A percentile compares a stretch with the other conserved stretches of the same genome.
phyloP scores from a whole-genome alignment of 2,888 invertebrate genomes.

The Gymnosoma rotundatum region DNA sequence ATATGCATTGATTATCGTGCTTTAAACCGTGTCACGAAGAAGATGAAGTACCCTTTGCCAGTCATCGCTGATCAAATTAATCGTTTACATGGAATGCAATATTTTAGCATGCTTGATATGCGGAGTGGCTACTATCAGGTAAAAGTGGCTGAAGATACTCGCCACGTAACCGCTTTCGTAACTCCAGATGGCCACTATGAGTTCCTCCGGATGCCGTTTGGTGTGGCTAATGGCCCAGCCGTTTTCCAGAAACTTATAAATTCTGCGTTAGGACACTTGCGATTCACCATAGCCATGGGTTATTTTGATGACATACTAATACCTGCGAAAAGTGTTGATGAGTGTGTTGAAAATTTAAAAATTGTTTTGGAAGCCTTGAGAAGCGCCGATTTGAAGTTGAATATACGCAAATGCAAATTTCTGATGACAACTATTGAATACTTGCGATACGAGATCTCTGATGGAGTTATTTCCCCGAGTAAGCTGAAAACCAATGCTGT shows the following conservation, averaged over 20 bases:
- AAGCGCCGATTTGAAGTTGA: conserved; percentile 16
- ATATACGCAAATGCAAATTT: conserved; percentile 26
- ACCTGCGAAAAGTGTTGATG: background rate
- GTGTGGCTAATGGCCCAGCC: conserved; percentile 6
- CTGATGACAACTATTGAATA: conserved; percentile 12
- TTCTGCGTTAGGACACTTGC: conserved; percentile 14
- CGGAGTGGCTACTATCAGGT: conserved; percentile 13
- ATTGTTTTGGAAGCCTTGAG: conserved; percentile 16
- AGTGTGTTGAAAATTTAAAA: conserved; percentile 1
- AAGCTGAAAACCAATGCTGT: conserved; percentile 5
- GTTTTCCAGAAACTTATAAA: conserved; percentile 29
- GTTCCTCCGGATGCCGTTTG: conserved; percentile 14
- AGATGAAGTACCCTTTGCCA: conserved; percentile 24
- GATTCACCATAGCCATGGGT: conserved; percentile 23
- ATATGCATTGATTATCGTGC: conserved; percentile 12
- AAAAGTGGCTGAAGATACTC: no score
- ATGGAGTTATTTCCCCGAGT: background rate
- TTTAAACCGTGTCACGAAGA: background rate
- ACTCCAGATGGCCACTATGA: background rate
- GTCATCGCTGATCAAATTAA: conserved; percentile 10
- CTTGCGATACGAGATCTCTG: conserved; percentile 9
- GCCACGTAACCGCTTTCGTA: no score
- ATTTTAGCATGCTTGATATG: conserved; percentile 31
- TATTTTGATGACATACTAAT: conserved; percentile 35
- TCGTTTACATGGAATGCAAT: conserved; percentile 16